These are phyloP conservation scores for Apis florea DNA, from an alignment of 1,140 invertebrate species.

Conservation along the genomic window DNA sequence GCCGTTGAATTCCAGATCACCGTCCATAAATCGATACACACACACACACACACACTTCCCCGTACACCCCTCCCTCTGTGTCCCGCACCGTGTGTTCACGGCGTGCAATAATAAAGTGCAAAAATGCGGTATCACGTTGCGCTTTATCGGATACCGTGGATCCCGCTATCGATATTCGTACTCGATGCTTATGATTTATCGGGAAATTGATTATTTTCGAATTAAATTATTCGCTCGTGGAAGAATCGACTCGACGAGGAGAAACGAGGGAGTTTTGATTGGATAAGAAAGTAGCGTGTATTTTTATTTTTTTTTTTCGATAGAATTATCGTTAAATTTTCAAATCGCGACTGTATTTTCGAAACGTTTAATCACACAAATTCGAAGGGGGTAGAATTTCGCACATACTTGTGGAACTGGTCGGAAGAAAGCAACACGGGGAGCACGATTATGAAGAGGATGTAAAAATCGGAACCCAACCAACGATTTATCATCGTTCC, in stretches of 20 bases:
- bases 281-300: not conserved
- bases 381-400: too few species aligned
- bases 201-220: conserved; percentile 3
- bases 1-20: conserved; percentile 51
- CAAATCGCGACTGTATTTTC: too few species aligned
- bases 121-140: conserved; percentile 11
- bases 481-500: conserved; percentile 31
- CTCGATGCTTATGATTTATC: too few species aligned
- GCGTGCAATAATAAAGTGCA: conserved; percentile 16
- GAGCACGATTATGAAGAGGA: not conserved
- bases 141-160: not conserved
- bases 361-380: too few species aligned
- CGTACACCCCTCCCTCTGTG: not conserved
- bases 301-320: too few species aligned
- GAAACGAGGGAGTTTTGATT: not conserved
- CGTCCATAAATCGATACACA: conserved; percentile 49
- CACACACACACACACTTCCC: too few species aligned
- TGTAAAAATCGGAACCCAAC: not conserved
- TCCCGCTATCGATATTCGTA: not conserved
- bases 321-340: too few species aligned
- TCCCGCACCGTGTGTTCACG: not conserved
- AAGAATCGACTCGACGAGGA: not conserved
- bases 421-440: not conserved
- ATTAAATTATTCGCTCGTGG: not conserved
- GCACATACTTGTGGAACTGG: too few species aligned